Evolutionary conservation across 2,797 vertebrate species (phyloP), one percentile per base, ranked within the genome.

Genomic region (Lacerta viridis): DNA sequence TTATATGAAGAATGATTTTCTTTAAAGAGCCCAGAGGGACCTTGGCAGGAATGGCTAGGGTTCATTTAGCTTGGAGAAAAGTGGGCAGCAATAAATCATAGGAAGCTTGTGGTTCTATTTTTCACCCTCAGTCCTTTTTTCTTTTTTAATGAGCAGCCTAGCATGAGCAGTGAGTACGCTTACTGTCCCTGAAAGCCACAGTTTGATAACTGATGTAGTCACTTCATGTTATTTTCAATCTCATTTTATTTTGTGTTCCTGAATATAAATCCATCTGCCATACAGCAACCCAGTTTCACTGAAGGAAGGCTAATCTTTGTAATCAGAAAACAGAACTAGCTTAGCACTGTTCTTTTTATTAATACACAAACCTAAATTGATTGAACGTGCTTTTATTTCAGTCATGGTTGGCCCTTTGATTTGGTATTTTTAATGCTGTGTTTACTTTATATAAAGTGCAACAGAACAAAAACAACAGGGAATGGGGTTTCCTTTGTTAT

Each of bases 171-270:
- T 7, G 10, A 46, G 25, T 27, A 69, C 27, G 5, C 46, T 64
- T 72, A 41, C 74, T 39, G 80, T 83, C 64, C 50, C 66, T 78
- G 74, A 77, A 71, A 87, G 80, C 89, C 27, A 72, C 7, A 20
- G 89, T 83, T 79, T 78, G 66, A 79, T 71, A 68, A 78, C 80
- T 64, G 74, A 72, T 33, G 72, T 6, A 86, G 64, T 89, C 36
- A 61, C 64, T 86, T 86, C 23, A 71, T 78, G 66, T 86, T 83
- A 71, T 83, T 86, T 90, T 90, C 80, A 69, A 39, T 83, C 74
- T 83, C 39, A 36, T 43, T 87, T 83, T 83, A 50, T 50, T 87
- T 71, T 83, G 29, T 83, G 83, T 83, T n/a, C 84, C 71, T 69
- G 77, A 80, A 46, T 76, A 50, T 80, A 55, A 89, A 76, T 89